Evolutionary conservation across 2,113 vertebrate genomes (phyloP).

Genomic region (Hylia prasina): DNA sequence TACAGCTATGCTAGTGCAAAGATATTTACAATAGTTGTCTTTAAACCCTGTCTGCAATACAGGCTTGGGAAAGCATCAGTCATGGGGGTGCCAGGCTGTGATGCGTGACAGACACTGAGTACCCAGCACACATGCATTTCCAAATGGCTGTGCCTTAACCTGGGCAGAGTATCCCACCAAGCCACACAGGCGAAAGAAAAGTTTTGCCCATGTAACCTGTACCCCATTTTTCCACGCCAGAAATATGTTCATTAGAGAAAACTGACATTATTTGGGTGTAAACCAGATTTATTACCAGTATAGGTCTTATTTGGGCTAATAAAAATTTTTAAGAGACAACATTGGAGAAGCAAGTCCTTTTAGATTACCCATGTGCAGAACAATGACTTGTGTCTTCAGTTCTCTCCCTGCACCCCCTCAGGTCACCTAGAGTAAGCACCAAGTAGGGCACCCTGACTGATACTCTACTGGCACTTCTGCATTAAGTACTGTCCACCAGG

Average conservation of each 20-base stretch:
- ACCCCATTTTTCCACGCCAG: not conserved
- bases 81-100: not conserved
- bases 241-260: not conserved
- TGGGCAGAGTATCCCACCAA: accelerated
- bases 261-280: too few relatives aligned
- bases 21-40: not conserved
- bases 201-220: not conserved
- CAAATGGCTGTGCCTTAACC: not conserved
- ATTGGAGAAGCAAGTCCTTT: not conserved
- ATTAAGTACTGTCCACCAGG: not conserved
- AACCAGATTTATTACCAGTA: not conserved
- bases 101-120: not conserved
- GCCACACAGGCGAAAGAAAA: accelerated
- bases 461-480: not conserved
- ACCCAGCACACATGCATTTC: not conserved
- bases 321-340: not conserved
- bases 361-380: not conserved
- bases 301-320: not conserved
- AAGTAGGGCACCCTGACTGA: not conserved
- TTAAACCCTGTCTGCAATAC: not conserved
- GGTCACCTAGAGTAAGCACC: not conserved
- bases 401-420: not conserved
- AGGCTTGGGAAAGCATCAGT: not conserved
- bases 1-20: not conserved
- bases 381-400: not conserved